Evolutionary conservation across 2,797 vertebrate species (phyloP), one percentile per base, ranked within the genome.

Genomic region (Discoglossus pictus): DNA sequence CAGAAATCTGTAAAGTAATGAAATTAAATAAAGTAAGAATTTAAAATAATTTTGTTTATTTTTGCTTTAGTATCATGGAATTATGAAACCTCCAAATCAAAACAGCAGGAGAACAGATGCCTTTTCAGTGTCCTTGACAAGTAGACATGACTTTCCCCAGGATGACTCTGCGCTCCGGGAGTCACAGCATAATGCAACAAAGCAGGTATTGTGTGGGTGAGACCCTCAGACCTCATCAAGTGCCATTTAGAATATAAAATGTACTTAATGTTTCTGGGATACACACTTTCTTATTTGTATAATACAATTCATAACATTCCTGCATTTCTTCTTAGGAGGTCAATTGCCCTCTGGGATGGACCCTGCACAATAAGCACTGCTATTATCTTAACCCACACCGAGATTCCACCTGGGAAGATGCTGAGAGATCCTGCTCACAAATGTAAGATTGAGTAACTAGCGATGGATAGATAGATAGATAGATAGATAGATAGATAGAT

Each of bases 351-450:
- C 48, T 2, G 0, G 82, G 83, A 2, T 89, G 82, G 84, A 83
- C 75, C 6, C 64, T 76, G 68, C 81, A 84, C 81, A 78, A 78
- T 75, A 84, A 84, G 50, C 68, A 65, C 11, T 88, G 81, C 5
- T 79, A 87, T 76, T 65, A 82, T 17, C 48, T 85, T 65, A 77
- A 85, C 59, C 48, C 75, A 3, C 8, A 15, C 1, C 80, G 74
- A 40, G 71, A 82, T 51, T 79, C 81, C 24, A 36, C 78, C 73
- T 89, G 84, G 88, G 80, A 77, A 39, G 88, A 79, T 1, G 73
- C 87, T 3, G 78, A 88, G 73, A 78, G 78, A 1, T 61, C 63
- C 76, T 92, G 86, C 61, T 80, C 78, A 0, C 61, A 83, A 74
- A 76, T 62, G 88, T 89, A 80, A 74, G 64, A 35, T n/a, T n/a